Conservation (phyloP, 2,888 invertebrate genomes). For the Brachyptera risi region DNA sequence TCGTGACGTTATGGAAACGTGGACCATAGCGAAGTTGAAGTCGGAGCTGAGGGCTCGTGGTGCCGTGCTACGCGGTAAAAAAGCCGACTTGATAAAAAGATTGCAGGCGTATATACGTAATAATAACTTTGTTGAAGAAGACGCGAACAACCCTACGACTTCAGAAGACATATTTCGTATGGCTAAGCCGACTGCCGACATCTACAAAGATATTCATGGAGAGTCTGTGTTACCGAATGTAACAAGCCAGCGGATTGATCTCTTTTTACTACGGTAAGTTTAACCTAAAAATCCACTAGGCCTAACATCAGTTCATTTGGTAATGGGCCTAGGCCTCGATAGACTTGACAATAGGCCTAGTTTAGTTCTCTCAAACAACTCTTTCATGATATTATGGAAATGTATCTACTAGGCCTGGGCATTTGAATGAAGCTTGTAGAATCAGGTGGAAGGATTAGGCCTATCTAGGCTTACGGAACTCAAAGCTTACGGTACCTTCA, state of each 20-base stretch:
- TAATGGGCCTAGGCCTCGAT: background rate
- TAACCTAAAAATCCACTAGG: background rate
- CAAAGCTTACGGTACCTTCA: too few relatives aligned
- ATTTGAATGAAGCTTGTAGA: too few relatives aligned
- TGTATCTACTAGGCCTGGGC: too few relatives aligned
- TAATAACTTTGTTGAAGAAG: background rate
- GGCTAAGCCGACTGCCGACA: background rate
- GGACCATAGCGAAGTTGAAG: background rate
- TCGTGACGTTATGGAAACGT: background rate
- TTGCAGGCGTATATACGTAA: background rate
- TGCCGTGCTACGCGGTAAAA: background rate
- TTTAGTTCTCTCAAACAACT: too few relatives aligned
- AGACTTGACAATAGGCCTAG: background rate
- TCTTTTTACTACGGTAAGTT: background rate
- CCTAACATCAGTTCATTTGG: background rate
- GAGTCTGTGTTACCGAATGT: background rate
- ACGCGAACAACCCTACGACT: background rate
- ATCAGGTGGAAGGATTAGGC: too few relatives aligned
- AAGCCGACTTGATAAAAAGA: slow-evolving; percentile 2
- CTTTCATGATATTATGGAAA: too few relatives aligned
- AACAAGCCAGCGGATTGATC: background rate
- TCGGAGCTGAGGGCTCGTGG: background rate
- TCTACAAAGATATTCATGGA: background rate
- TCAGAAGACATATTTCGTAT: background rate
- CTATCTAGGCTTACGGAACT: too few relatives aligned